These are phyloP conservation scores for Sarcophaga subvicina DNA, from an alignment of 2,888 invertebrate species.

Conservation along the genomic window DNA sequence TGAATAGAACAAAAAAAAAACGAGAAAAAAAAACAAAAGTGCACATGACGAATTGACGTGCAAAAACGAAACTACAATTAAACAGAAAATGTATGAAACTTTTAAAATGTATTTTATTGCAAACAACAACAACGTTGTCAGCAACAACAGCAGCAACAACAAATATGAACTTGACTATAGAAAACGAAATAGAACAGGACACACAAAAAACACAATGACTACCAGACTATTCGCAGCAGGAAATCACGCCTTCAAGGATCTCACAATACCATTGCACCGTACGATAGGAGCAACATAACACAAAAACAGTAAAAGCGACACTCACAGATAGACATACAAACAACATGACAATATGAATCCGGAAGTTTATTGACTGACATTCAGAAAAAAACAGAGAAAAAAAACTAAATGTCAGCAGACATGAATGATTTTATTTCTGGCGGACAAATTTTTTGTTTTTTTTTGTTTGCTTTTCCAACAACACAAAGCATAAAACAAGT, in stretches of 20 bases:
- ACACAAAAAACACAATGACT: conserved; percentile 5
- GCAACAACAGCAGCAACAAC: neutral
- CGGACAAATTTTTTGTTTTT: conserved; percentile 22
- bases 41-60: neutral
- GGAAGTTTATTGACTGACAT: conserved; percentile 53
- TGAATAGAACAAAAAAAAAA: neutral
- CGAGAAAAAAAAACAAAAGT: conserved; percentile 10
- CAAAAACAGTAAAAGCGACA: neutral
- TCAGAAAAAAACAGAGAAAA: conserved; percentile 7
- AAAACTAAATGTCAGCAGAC: neutral
- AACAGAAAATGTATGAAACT: too few species aligned
- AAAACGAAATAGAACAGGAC: neutral
- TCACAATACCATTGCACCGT: neutral
- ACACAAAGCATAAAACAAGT: neutral
- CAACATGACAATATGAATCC: conserved; percentile 18
- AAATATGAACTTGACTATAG: conserved; percentile 43
- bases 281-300: neutral
- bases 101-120: conserved; percentile 6
- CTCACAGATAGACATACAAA: conserved; percentile 4
- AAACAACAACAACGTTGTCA: neutral
- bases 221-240: conserved; percentile 47
- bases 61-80: neutral
- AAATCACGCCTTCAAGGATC: conserved; percentile 53
- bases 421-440: conserved; percentile 17
- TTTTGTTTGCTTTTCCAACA: too few species aligned